Conservation (phyloP, 2,113 vertebrate genomes). For the Podocnemis expansa region DNA sequence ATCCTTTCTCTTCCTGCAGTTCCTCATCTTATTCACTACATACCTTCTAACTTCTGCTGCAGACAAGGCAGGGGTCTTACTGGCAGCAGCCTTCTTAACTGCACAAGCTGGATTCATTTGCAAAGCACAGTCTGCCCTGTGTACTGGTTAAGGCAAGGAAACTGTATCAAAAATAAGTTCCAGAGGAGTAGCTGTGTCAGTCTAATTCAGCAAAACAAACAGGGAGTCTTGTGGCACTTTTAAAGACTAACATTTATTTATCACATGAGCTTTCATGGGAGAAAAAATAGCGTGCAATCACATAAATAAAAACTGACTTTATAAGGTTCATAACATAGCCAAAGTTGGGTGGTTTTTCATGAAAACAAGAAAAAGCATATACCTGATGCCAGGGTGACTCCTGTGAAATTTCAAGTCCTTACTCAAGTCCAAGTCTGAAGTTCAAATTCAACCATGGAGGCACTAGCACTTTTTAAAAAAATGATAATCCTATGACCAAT, state of each 20-base stretch:
- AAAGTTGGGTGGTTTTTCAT: neutral
- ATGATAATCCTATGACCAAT: neutral
- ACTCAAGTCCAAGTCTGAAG: too few species aligned
- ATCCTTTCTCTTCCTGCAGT: neutral
- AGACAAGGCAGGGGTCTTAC: neutral
- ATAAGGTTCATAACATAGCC: neutral
- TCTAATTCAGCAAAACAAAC: too few species aligned
- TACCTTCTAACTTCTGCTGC: neutral
- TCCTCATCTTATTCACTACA: neutral
- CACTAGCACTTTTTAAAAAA: neutral
- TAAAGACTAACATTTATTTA: too few species aligned
- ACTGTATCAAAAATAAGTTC: rapidly evolving
- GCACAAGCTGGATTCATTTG: neutral
- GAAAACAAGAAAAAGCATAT: neutral
- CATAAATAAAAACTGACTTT: neutral
- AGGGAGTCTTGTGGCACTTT: too few species aligned
- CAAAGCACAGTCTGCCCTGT: neutral
- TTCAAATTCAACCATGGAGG: neutral
- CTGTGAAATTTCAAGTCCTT: neutral
- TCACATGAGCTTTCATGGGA: too few species aligned
- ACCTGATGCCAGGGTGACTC: neutral
- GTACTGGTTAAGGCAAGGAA: neutral
- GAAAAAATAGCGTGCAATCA: neutral
- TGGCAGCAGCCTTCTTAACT: neutral
- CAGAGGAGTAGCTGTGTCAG: too few species aligned